Base-by-base conservation (phyloP, 2,888 invertebrate species). In the Drosophila kambysellisi region DNA sequence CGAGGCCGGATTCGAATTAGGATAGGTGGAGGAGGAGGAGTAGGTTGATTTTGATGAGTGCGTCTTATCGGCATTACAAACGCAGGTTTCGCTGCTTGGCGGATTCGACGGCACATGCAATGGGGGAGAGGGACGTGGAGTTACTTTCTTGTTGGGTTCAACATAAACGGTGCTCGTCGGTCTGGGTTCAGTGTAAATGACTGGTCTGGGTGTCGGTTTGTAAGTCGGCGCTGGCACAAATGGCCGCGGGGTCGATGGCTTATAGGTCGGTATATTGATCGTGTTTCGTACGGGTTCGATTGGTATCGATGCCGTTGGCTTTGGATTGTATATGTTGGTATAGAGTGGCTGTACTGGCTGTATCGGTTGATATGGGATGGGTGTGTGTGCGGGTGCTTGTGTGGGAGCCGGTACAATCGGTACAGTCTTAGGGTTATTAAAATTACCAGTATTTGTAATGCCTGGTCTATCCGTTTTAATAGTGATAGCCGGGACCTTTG, bases 401-500 rank as follows among this genome's bases (percentile, higher is more conserved):
- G 61, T 65, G 37, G 80, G 57, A 65, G 62, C 35, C n/a, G 59
- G 48, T 50, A 59, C 52, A 37, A 15, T 70, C 67, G 64, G 74
- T 58, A 76, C 73, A 65, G 73, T 76, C 66, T 84, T 91, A 67
- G 82, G 85, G 68, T 87, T 91, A 87, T 90, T 85, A 79, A 83
- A 74, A 83, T 91, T 92, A 86, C 91, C 91, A 68, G 76, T 81
- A 81, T 80, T 78, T 72, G 85, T 81, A 82, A 81, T 82, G 80
- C 80, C 83, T 58, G 88, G 86, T 72, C 72, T 83, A 75, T 86
- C 79, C 85, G 83, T 90, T 76, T 91, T 88, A 91, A 82, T 91
- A 86, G 73, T 87, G 85, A 80, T 88, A 85, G 79, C 91, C 90
- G 90, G 85, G 83, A 83, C 85, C 77, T 89, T 88, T 79, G 89